These are phyloP conservation scores for Sisyra nigra DNA, from an alignment of 2,888 invertebrate species.

Conservation along the genomic window DNA sequence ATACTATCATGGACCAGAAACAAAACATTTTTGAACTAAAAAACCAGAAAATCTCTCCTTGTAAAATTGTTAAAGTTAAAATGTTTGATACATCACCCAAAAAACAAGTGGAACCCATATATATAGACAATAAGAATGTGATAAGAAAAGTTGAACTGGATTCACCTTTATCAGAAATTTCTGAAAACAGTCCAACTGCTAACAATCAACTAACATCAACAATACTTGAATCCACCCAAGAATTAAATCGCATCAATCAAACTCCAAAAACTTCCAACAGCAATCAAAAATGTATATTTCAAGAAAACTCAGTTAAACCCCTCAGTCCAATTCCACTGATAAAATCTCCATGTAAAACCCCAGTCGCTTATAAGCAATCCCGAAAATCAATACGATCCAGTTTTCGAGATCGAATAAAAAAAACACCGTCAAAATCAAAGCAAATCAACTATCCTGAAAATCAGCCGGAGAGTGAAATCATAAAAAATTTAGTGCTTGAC, in stretches of 20 bases:
- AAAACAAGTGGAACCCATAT: neutral
- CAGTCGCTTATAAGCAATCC: neutral
- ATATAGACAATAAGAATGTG: neutral
- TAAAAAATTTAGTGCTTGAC: slow-evolving; percentile 2
- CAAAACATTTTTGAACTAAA: too few relatives aligned
- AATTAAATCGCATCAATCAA: neutral
- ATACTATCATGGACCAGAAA: too few relatives aligned
- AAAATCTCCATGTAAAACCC: too few relatives aligned
- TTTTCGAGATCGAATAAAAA: neutral
- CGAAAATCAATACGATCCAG: neutral
- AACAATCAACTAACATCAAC: neutral
- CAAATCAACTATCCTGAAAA: neutral
- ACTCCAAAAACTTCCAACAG: neutral
- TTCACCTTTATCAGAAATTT: neutral
- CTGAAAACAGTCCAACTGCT: neutral
- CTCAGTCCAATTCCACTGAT: neutral
- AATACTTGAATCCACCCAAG: neutral
- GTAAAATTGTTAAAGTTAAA: slow-evolving; percentile 1
- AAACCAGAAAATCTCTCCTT: too few relatives aligned
- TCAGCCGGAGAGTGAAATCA: neutral
- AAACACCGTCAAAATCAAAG: neutral
- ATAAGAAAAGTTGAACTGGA: too few relatives aligned
- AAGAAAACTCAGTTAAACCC: neutral
- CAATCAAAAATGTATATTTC: slow-evolving; percentile 1
- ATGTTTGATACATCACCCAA: neutral